Evolutionary conservation across 1,140 invertebrate species (phyloP), one percentile per base, ranked within the genome.

Genomic region (Hermetia illucens): DNA sequence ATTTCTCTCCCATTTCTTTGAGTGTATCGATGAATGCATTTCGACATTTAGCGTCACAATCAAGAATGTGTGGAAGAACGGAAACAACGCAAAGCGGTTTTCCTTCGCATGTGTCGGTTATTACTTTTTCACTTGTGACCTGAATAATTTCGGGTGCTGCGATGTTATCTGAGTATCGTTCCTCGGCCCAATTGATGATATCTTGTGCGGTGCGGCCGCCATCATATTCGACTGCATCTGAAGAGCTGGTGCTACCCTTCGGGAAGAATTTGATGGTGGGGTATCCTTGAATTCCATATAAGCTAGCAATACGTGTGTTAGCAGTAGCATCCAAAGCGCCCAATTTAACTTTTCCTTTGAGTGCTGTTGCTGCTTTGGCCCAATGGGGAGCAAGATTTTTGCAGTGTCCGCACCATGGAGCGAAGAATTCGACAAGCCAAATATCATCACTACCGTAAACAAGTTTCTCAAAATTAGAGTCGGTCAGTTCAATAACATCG

Each of bases 231-330:
- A 77, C 70, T 5, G 71, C 78, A 12, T 75, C 76, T 44, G 73
- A 74, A 0, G 62, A 55, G 38, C 74, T 68, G 59, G 90, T 92
- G 43, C 77, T 76, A 37, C 91, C 91, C 21, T 78, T 69, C 2
- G 77, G 69, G 68, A 98, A 98, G 57, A 81, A 79, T 65, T 98
- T 98, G 43, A 99, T 98, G 6, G 94, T 97, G 8, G 95, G 95
- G 65, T 93, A 98, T 0, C 95, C 94, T 49, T 81, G 74, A 22
- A 98, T 77, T 44, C 74, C 72, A 55, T 82, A 90, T 47, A 80
- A 65, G 38, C 68, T 64, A 1, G 83, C 86, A 65, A 87, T 90
- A n/a, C n/a, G n/a, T n/a, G n/a, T n/a, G 61, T 98, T 75, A 0
- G 87, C 86, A 9, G 95, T 98, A 1, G 95, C 94, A 71, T 99